A percentile compares a stretch with the other conserved stretches of the same genome.
phyloP scores from a whole-genome alignment of 2,888 invertebrate genomes.

The Dermolepida albohirtum region DNA sequence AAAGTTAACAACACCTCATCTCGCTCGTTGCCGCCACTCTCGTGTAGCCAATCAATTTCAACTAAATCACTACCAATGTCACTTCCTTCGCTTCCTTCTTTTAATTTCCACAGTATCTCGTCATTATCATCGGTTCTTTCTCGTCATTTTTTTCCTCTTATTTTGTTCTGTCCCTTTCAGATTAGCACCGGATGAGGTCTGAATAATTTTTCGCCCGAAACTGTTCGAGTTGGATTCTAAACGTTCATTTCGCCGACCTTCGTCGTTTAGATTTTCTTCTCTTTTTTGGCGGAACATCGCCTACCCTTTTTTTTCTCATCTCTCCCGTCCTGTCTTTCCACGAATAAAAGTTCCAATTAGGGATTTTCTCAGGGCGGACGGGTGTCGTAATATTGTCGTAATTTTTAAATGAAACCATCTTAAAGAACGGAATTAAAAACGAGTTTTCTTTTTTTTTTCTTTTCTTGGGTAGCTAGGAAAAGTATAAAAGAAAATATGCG shows the following conservation, averaged over 20 bases:
- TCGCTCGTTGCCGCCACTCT: slow-evolving; percentile 7
- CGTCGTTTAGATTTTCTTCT: slow-evolving; percentile 9
- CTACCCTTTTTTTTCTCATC: slow-evolving; percentile 10
- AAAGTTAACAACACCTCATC: slow-evolving; percentile 31
- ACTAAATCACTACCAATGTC: slow-evolving; percentile 30
- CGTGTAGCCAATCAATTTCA: slow-evolving; percentile 30
- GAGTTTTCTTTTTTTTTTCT: slow-evolving; percentile 3
- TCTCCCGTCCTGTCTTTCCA: not conserved
- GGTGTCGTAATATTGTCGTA: slow-evolving; percentile 37
- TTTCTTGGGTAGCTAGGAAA: not conserved
- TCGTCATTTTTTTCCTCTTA: slow-evolving; percentile 28
- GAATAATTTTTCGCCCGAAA: slow-evolving; percentile 29
- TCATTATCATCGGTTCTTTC: slow-evolving; percentile 12
- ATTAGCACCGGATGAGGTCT: slow-evolving; percentile 35
- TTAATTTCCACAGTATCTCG: slow-evolving; percentile 18
- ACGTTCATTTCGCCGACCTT: slow-evolving; percentile 27
- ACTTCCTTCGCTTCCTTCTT: slow-evolving; percentile 22
- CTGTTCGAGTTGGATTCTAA: slow-evolving; percentile 13
- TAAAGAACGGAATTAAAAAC: slow-evolving; percentile 24
- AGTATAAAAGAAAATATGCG: slow-evolving; percentile 21
- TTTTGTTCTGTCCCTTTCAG: slow-evolving; percentile 7
- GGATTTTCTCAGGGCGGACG: slow-evolving; percentile 25
- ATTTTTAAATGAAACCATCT: slow-evolving; percentile 27
- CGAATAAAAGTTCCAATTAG: slow-evolving; percentile 38
- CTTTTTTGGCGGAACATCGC: not conserved